Percentiles rank a stretch among this genome's conserved stretches.
phyloP scores from a whole-genome alignment of 2,113 vertebrate species.

The Agapornis roseicollis region DNA sequence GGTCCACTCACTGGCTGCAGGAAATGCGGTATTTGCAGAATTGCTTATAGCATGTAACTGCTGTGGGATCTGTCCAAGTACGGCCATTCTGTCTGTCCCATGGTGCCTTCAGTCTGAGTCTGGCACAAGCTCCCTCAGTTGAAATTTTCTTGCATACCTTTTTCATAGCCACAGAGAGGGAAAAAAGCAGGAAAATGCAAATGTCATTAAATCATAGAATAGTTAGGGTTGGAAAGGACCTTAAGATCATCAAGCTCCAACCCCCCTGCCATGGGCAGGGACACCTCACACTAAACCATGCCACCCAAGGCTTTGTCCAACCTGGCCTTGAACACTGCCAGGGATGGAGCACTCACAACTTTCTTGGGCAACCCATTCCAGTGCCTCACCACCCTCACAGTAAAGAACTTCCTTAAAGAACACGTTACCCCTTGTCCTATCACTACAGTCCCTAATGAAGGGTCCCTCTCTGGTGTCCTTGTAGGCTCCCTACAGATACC shows the following conservation, averaged over 20 bases:
- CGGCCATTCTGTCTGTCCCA: neutral
- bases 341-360: neutral
- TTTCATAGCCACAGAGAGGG: neutral
- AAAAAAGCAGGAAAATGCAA: neutral
- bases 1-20: rapidly evolving
- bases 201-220: neutral
- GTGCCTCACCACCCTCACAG: neutral
- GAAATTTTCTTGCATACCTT: neutral
- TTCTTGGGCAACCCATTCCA: neutral
- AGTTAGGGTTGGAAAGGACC: neutral
- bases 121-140: too few relatives aligned
- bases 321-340: neutral
- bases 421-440: neutral
- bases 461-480: neutral
- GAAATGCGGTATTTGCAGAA: neutral
- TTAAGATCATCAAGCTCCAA: neutral
- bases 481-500: neutral
- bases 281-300: neutral
- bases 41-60: rapidly evolving
- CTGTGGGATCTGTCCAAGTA: neutral
- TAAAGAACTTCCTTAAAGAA: too few relatives aligned
- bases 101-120: neutral
- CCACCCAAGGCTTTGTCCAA: neutral
- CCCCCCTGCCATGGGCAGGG: neutral
- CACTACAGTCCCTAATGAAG: neutral